phyloP scores from a whole-genome alignment of 1,140 invertebrate species.

The Drosophila seguyi region DNA sequence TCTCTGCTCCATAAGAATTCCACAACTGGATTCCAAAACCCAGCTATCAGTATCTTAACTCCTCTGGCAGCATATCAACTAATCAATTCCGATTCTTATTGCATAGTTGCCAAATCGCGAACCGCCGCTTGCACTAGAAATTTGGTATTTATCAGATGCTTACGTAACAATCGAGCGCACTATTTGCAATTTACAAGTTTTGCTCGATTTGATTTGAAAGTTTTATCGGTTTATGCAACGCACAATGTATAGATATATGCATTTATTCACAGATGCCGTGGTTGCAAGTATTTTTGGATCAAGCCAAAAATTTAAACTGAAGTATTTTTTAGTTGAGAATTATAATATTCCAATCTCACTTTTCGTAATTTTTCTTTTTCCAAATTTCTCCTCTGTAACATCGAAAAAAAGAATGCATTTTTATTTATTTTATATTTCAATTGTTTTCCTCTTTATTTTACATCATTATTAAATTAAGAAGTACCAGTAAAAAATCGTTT shows the following conservation, averaged over 20 bases:
- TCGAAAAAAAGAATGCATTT: background rate
- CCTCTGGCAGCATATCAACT: conserved; percentile 48
- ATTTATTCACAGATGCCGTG: conserved; percentile 12
- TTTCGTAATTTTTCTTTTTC: too few species aligned
- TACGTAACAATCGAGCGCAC: conserved; percentile 49
- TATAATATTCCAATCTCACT: background rate
- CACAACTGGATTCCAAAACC: conserved; percentile 1
- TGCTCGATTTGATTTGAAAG: conserved; percentile 56
- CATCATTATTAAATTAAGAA: conserved; percentile 56
- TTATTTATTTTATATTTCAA: conserved; percentile 42
- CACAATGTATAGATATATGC: conserved; percentile 64
- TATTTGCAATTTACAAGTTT: conserved; percentile 51
- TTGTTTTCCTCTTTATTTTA: conserved; percentile 54
- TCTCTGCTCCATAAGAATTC: too few species aligned
- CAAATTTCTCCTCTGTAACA: background rate
- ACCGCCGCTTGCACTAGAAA: conserved; percentile 35
- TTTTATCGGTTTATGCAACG: conserved; percentile 64
- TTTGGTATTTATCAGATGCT: conserved; percentile 75
- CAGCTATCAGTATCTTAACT: background rate
- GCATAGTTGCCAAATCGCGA: conserved; percentile 40
- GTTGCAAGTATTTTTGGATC: conserved; percentile 28
- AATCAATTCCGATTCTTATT: conserved; percentile 45
- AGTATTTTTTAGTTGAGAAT: background rate
- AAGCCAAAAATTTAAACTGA: background rate
- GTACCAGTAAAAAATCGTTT: conserved; percentile 39